These are phyloP conservation scores for Acyrthosiphon pisum DNA, from an alignment of 1,140 invertebrate genomes.

Conservation along the genomic window DNA sequence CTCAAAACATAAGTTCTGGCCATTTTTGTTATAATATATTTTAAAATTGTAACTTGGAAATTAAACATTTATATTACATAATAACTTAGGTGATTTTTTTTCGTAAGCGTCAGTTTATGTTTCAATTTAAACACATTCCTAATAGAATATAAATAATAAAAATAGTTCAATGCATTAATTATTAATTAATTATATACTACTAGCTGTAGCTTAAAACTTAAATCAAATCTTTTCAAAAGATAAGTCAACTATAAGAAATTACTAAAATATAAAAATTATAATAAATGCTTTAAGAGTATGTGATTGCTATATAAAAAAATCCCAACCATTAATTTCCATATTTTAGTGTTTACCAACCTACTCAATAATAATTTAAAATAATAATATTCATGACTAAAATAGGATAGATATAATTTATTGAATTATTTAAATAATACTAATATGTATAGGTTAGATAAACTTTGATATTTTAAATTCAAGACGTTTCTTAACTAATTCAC, in stretches of 20 bases:
- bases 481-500: too few relatives aligned
- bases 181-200: background rate
- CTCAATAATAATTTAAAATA: too few relatives aligned
- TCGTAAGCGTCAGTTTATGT: background rate
- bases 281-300: too few relatives aligned
- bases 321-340: too few relatives aligned
- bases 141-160: background rate
- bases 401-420: background rate
- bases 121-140: background rate
- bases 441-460: background rate
- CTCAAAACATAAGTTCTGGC: background rate
- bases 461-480: too few relatives aligned
- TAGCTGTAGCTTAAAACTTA: too few relatives aligned
- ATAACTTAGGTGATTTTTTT: background rate
- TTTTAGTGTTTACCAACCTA: too few relatives aligned
- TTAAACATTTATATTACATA: background rate
- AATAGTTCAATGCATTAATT: background rate
- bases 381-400: background rate
- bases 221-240: too few relatives aligned
- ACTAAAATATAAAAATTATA: too few relatives aligned
- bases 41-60: background rate
- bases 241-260: too few relatives aligned
- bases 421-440: background rate
- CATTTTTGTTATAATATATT: background rate
- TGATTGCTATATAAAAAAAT: too few relatives aligned